Percentiles rank a stretch among this genome's conserved stretches.
Evolutionary conservation across 2,888 invertebrate genomes (phyloP).

Genomic region (Zaprionus obscuricornis): DNA sequence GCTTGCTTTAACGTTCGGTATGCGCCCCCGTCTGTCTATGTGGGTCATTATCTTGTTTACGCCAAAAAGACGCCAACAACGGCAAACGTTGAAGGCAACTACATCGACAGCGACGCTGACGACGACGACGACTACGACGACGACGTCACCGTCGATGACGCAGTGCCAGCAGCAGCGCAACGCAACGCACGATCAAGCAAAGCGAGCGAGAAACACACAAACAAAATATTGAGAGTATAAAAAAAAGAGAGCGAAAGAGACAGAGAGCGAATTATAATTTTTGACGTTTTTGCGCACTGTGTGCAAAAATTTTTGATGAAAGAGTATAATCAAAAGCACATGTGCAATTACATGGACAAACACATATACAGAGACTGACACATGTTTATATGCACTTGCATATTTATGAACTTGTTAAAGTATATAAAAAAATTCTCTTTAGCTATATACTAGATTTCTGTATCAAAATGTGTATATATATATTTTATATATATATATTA

Average conservation of each 20-base stretch:
- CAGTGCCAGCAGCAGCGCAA: conserved; percentile 28
- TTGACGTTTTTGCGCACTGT: conserved; percentile 24
- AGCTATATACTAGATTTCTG: too few relatives aligned
- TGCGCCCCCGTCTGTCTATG: conserved; percentile 49
- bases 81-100: too few relatives aligned
- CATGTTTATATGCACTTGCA: too few relatives aligned
- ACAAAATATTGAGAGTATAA: neutral
- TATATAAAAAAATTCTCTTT: too few relatives aligned
- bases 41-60: conserved; percentile 77
- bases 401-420: too few relatives aligned
- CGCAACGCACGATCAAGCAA: conserved; percentile 28
- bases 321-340: conserved; percentile 8
- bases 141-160: conserved; percentile 31
- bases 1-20: conserved; percentile 51
- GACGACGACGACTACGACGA: too few relatives aligned
- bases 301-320: conserved; percentile 22
- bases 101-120: conserved; percentile 1
- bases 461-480: too few relatives aligned
- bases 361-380: too few relatives aligned
- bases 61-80: conserved; percentile 33
- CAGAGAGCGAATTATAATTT: neutral
- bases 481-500: too few relatives aligned
- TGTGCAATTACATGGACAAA: too few relatives aligned
- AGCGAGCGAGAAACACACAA: neutral
- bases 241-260: neutral